Base-by-base conservation (phyloP, 2,113 vertebrate species). In the Cricetomys ansorgei region DNA sequence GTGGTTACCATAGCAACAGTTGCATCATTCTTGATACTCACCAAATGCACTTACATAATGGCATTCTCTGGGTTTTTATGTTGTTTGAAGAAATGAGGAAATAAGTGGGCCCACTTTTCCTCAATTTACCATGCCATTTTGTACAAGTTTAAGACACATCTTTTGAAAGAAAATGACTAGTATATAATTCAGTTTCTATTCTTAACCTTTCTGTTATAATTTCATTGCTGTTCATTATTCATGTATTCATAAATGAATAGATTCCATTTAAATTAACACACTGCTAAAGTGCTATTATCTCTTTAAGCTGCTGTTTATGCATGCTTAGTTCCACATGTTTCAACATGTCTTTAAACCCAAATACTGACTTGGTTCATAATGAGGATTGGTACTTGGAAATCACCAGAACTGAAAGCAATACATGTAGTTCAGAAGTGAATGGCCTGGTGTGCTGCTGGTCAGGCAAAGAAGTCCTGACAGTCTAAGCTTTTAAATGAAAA, bases 21-120 rank as follows among this genome's bases (percentile, higher is more conserved):
- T 97, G 95, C 97, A 96, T 98, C 97, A 97, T 93, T 97, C 89
- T 94, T 97, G 95, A 96, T 92, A 75, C 67, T 97, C 91, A 97
- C 95, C 97, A 95, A 97, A 91, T 97, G 75, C 64, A 57, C 87
- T 96, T 97, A 97, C 89, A 88, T 97, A 92, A 89, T 98, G 83
- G 80, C 65, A 95, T 81, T 97, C 95, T 90, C 62, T 96, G 29
- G 90, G 91, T 96, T 96, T 55, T 67, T 95, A 40, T 29, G 11
- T 96, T 98, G 92, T 88, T 96, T 94, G 85, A 40, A 91, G 57
- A 96, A 97, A 92, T 93, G 70, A 94, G 11, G 40, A 97, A 97
- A 89, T 96, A 95, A 95, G 87, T 94, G 77, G 45, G 59, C 73
- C 92, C 79, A 76, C 16, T 94, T 96, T 50, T 43, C 29, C 77